A percentile compares a stretch with the other conserved stretches of the same genome.
These are phyloP conservation scores for Alviniconcha strummeri DNA, from an alignment of 2,888 invertebrate species.

Conservation along the genomic window DNA sequence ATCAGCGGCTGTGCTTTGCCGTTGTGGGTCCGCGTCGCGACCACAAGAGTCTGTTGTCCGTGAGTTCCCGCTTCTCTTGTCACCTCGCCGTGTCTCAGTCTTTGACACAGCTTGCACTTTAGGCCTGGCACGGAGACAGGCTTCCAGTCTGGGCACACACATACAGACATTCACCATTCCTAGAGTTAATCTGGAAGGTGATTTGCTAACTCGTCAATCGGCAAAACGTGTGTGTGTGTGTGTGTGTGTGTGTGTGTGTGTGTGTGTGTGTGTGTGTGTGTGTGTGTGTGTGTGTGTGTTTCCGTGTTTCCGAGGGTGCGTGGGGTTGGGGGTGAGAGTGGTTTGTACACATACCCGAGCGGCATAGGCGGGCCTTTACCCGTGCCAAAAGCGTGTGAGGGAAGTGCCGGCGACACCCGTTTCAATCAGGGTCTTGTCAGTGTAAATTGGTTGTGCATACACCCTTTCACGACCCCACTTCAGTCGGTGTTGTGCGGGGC, in stretches of 20 bases:
- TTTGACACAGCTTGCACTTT: too few species aligned
- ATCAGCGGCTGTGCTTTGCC: too few species aligned
- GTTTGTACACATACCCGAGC: neutral
- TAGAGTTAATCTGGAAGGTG: too few species aligned
- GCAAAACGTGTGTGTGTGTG: neutral
- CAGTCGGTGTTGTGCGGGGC: neutral
- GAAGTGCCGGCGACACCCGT: neutral
- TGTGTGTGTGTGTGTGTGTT: neutral
- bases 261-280: neutral
- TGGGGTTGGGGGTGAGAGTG: neutral
- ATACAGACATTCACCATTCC: too few species aligned
- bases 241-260: neutral
- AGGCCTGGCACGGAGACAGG: too few species aligned
- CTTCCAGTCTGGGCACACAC: too few species aligned
- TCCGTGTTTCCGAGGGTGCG: neutral
- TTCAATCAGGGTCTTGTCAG: neutral
- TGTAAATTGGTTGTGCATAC: neutral
- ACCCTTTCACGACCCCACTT: neutral
- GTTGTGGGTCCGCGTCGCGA: too few species aligned
- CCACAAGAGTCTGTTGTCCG: too few species aligned
- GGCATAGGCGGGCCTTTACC: neutral
- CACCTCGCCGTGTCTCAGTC: too few species aligned
- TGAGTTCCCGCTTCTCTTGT: too few species aligned
- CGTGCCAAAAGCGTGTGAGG: too few species aligned
- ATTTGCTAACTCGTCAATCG: neutral